Conservation (phyloP, 2,888 invertebrate species). For the Mesorhabditis spiculigera region DNA sequence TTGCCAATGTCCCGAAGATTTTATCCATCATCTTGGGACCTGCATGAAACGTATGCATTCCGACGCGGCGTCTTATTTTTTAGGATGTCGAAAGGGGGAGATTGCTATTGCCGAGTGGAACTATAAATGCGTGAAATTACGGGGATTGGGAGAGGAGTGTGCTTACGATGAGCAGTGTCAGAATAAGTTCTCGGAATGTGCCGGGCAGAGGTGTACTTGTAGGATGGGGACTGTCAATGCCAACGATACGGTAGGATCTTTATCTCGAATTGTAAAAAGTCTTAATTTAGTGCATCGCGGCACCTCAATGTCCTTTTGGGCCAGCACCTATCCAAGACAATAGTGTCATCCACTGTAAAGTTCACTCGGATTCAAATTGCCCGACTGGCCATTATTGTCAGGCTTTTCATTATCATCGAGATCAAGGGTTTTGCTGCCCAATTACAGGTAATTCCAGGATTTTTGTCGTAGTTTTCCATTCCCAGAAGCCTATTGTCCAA, state of each 20-base stretch:
- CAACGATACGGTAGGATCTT: neutral
- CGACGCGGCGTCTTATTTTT: neutral
- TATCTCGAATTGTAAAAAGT: neutral
- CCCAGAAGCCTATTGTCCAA: neutral
- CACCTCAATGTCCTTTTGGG: neutral
- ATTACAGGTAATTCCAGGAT: neutral
- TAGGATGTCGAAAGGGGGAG: neutral
- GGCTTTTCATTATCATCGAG: neutral
- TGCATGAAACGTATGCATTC: neutral
- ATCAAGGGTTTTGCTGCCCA: conserved; percentile 6
- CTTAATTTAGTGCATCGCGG: neutral
- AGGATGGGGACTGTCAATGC: neutral
- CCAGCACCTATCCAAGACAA: neutral
- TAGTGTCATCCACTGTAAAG: neutral
- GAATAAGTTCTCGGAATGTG: neutral
- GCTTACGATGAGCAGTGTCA: conserved; percentile 6
- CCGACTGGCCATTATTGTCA: neutral
- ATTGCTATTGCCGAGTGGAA: neutral
- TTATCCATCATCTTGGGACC: neutral
- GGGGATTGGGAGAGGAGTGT: conserved; percentile 3
- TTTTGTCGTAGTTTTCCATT: no score
- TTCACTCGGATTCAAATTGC: neutral
- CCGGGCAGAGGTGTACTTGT: neutral
- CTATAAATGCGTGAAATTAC: conserved; percentile 3
- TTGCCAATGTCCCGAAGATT: neutral